phyloP scores from a whole-genome alignment of 2,888 invertebrate genomes.

The Tridacna gigas region DNA sequence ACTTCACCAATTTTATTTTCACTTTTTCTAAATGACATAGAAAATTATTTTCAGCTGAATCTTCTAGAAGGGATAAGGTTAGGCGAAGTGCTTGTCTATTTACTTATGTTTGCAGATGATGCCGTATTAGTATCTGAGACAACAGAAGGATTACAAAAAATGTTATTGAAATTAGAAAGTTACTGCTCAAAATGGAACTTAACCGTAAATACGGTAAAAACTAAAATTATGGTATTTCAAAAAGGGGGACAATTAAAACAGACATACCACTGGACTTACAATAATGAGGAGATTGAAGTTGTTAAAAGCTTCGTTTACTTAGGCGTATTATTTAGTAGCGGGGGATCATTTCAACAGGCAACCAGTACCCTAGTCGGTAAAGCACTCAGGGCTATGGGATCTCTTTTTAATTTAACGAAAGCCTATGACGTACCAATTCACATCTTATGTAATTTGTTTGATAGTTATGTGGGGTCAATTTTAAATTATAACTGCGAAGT shows the following conservation, averaged over 20 bases:
- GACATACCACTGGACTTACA: too few species aligned
- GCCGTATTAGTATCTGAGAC: not conserved
- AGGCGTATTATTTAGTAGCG: conserved; percentile 21
- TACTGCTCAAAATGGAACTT: conserved; percentile 23
- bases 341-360: too few species aligned
- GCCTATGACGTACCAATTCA: conserved; percentile 1
- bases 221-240: conserved; percentile 29
- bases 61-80: not conserved
- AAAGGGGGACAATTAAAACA: too few species aligned
- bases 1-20: conserved; percentile 25
- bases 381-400: conserved; percentile 26
- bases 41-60: conserved; percentile 13
- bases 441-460: conserved; percentile 30
- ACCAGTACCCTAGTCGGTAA: conserved; percentile 21
- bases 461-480: conserved; percentile 29
- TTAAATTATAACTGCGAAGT: conserved; percentile 38
- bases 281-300: conserved; percentile 12
- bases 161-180: conserved; percentile 10
- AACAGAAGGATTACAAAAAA: conserved; percentile 22
- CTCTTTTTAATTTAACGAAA: conserved; percentile 23
- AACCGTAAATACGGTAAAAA: conserved; percentile 5
- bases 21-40: conserved; percentile 26
- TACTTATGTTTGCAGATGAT: conserved; percentile 13
- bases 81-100: not conserved
- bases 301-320: conserved; percentile 23